Evolutionary conservation across 2,797 vertebrate genomes (phyloP).

Genomic region (Passerculus sandwichensis): DNA sequence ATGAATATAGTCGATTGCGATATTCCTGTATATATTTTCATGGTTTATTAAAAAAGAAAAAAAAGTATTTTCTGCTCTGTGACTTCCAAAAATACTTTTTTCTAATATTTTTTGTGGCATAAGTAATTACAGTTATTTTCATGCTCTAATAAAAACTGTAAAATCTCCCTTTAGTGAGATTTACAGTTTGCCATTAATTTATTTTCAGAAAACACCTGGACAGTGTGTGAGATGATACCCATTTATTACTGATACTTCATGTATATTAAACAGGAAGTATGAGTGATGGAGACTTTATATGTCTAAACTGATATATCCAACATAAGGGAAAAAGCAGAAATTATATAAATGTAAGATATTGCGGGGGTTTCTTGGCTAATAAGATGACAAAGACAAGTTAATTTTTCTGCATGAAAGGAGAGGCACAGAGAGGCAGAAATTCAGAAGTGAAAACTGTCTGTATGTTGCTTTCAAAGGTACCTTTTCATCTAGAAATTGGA

Average conservation of each 20-base stretch:
- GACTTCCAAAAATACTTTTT: not conserved
- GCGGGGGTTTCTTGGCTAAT: not conserved
- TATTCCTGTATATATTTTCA: not conserved
- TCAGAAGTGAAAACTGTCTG: not conserved
- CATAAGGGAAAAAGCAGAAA: not conserved
- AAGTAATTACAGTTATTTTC: not conserved
- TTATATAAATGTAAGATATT: not conserved
- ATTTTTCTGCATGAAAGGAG: not conserved
- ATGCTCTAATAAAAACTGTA: not conserved
- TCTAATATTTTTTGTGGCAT: not conserved
- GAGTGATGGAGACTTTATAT: not conserved
- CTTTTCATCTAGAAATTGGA: not conserved
- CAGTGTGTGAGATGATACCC: not conserved
- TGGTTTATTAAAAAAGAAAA: not conserved
- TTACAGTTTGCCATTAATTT: not conserved
- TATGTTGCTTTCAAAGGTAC: not conserved
- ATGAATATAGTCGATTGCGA: not conserved
- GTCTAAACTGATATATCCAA: not conserved
- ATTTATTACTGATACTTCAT: not conserved
- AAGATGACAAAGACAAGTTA: not conserved
- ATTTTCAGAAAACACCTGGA: not conserved
- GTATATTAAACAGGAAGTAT: not conserved
- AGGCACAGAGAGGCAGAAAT: not conserved
- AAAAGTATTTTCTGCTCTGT: not conserved
- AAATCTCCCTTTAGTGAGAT: not conserved